Base-by-base conservation (phyloP, 1,140 invertebrate genomes). In the Formica selysi region DNA sequence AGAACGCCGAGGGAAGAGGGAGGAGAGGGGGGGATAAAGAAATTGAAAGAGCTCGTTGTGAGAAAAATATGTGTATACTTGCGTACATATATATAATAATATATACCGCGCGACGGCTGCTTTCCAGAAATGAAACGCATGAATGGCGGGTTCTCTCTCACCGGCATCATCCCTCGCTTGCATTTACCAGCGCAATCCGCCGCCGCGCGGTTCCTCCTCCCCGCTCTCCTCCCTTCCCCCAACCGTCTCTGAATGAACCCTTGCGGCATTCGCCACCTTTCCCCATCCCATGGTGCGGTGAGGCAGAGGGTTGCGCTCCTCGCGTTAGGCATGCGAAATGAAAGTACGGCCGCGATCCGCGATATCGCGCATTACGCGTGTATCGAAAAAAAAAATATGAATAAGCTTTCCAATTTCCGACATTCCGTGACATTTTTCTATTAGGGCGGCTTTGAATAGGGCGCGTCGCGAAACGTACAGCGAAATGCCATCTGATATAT, bases 351-450 rank as follows among this genome's bases (percentile, higher is more conserved):
- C 38, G 68, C 90, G 89, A 84, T 87, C 54, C 88, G 86, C 61
- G 64, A 85, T 74, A 67, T 67, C 76, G 61, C 44, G 57, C 62
- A 62, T 29, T 68, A 57, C 86, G 74, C 80, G 88, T 92, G 89
- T 94, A 94, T 94, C 93, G 92, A 94, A 93, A 94, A 51, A 93
- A 94, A 51, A 93, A 94, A 94, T 95, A 94, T 95, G 94, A 94
- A 95, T 95, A 94, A 94, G 94, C 93, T 95, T 95, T 95, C 94
- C 94, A 95, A 95, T 95, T 95, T 95, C 94, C 94, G 94, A 94
- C 94, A 94, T 94, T 94, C 91, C 93, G 93, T 94, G 94, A 95
- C 94, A 94, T 95, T 94, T 94, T 94, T 94, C 93, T 93, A 93
- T 92, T 91, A 93, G 93, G 93, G 93, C 90, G 94, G 90, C 91